phyloP scores from a whole-genome alignment of 2,797 vertebrate species.

The Furcifer pardalis region DNA sequence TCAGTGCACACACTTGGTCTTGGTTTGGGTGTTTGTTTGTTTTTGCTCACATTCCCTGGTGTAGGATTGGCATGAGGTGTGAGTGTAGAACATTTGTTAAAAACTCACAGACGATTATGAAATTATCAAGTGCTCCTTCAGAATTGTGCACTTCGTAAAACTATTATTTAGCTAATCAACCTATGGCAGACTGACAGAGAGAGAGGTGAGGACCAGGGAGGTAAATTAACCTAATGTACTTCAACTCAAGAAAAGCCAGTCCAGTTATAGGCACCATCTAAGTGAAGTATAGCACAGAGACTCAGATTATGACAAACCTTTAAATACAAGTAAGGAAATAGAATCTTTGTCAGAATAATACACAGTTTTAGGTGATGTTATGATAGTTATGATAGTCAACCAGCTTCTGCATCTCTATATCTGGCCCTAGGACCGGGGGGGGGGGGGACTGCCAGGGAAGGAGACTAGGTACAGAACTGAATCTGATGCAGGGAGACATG shows the following conservation, averaged over 20 bases:
- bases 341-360: neutral
- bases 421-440: too few species aligned
- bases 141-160: neutral
- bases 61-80: neutral
- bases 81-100: neutral
- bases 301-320: neutral
- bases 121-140: slow-evolving; percentile 6
- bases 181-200: neutral
- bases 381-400: neutral
- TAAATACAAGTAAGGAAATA: neutral
- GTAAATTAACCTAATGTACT: neutral
- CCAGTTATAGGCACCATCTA: neutral
- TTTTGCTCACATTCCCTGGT: neutral
- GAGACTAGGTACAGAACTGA: too few species aligned
- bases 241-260: neutral
- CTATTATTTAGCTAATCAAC: neutral
- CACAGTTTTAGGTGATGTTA: neutral
- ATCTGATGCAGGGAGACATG: neutral
- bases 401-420: too few species aligned
- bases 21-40: neutral
- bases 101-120: neutral
- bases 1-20: neutral
- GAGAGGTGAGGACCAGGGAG: neutral
- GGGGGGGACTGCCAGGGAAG: too few species aligned
- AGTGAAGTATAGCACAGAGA: neutral